phyloP scores from a whole-genome alignment of 30 jellyfish, hydroid and myxozoan genomes.

The Aurelia aurita region DNA sequence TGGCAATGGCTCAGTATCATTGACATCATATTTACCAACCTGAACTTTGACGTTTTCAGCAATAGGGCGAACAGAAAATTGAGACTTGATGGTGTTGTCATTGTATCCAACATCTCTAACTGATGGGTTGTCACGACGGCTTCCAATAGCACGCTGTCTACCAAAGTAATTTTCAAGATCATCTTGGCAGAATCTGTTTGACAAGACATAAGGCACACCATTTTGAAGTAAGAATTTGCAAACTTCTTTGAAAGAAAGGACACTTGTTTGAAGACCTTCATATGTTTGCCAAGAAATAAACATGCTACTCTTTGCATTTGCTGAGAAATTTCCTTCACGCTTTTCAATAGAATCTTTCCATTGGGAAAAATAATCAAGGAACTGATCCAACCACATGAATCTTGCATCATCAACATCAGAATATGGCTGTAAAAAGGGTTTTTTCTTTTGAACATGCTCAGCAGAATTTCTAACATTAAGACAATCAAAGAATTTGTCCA shows the following conservation, averaged over 20 bases:
- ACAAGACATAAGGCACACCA: slow-evolving; percentile 60
- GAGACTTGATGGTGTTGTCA: too few relatives aligned
- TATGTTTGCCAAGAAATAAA: slow-evolving; percentile 66
- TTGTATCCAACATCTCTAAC: too few relatives aligned
- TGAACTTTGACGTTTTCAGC: slow-evolving; percentile 7
- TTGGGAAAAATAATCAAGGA: slow-evolving; percentile 36
- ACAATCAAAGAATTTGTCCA: slow-evolving; percentile 67
- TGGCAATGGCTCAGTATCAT: slow-evolving; percentile 12
- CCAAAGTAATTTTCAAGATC: too few relatives aligned
- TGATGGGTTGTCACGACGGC: too few relatives aligned
- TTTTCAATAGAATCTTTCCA: slow-evolving; percentile 73
- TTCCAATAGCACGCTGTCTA: too few relatives aligned
- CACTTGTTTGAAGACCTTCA: too few relatives aligned
- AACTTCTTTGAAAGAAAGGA: slow-evolving; percentile 54
- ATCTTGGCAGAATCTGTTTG: too few relatives aligned
- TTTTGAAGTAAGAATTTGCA: slow-evolving; percentile 43
- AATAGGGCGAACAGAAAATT: slow-evolving; percentile 27
- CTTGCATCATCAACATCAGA: slow-evolving; percentile 25
- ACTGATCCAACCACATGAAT: slow-evolving; percentile 61
- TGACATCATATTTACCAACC: background rate
- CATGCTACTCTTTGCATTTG: slow-evolving; percentile 57
- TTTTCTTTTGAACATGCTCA: slow-evolving; percentile 43
- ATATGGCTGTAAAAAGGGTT: slow-evolving; percentile 46
- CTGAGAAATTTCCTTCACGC: slow-evolving; percentile 54
- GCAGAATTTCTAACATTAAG: slow-evolving; percentile 25